Evolutionary conservation across 1,140 invertebrate species (phyloP).

Genomic region (Tribolium castaneum): DNA sequence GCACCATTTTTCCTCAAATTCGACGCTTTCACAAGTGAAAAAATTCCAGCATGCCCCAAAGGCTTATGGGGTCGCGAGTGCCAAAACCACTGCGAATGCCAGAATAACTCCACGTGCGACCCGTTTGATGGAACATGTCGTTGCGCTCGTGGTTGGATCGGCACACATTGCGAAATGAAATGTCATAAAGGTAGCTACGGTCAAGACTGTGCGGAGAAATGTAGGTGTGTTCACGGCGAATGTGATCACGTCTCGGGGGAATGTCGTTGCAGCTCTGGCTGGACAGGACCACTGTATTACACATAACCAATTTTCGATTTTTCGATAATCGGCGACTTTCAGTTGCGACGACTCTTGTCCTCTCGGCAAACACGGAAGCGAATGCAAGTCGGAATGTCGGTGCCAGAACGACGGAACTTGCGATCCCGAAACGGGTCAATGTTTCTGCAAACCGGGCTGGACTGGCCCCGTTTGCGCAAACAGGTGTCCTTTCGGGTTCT

Average conservation of each 20-base stretch:
- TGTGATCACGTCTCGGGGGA: constrained; percentile 87
- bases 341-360: constrained; percentile 86
- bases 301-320: background rate
- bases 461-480: constrained; percentile 80
- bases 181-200: constrained; percentile 81
- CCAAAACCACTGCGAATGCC: constrained; percentile 76
- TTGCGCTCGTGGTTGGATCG: constrained; percentile 79
- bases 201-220: constrained; percentile 82
- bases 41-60: constrained; percentile 75
- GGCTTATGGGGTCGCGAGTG: constrained; percentile 80
- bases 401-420: constrained; percentile 95
- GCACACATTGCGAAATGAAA: constrained; percentile 75
- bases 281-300: constrained; percentile 82
- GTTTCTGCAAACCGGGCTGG: constrained; percentile 86
- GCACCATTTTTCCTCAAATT: background rate
- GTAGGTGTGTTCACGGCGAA: constrained; percentile 84
- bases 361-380: constrained; percentile 77
- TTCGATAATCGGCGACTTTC: constrained; percentile 43
- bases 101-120: constrained; percentile 81
- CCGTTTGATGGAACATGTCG: constrained; percentile 78
- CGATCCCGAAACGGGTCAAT: constrained; percentile 79
- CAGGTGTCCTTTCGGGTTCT: constrained; percentile 77
- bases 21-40: background rate
- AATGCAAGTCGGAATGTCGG: constrained; percentile 85
- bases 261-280: constrained; percentile 81